Evolutionary conservation across 2,113 vertebrate species (phyloP), one percentile per base, ranked within the genome.

Genomic region (Nyctereutes procyonoides): DNA sequence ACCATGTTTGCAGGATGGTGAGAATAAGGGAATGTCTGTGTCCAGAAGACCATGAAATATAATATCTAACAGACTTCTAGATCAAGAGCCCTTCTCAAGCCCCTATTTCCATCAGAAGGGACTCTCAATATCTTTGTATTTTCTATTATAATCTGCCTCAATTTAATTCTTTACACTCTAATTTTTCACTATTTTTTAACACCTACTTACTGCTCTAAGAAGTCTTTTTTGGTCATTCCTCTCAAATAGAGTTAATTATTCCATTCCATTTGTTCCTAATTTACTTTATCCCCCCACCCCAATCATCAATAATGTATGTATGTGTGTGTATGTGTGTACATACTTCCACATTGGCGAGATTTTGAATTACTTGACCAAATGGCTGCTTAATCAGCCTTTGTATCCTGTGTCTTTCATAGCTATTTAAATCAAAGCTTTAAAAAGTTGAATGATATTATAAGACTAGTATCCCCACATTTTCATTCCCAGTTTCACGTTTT

Each of bases 81-180:
- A 3, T 51, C 5, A 26, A 35, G 3, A 51, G 5, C 3, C 8
- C 4, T 79, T 43, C 2, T 11, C 20, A 65, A 4, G 6, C 0
- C 5, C 16, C 19, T 1, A 58, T 65, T 88, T 90, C 7, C 4
- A 77, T 24, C 19, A 9, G 28, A 6, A 82, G 3, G 1, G 3
- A 48, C 14, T 38, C 35, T 48, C 1, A 38, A 2, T 26, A 71
- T 4, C 1, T 43, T 67, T 48, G 1, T 71, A 3, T 38, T 48
- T 77, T 22, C 8, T 8, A 7, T 0, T 53, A 0, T 38, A 80
- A 35, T 5, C 14, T 69, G 13, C 7, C 30, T 67, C 10, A 28
- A 11, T 30, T 84, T 69, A 91, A 35, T 67, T 51, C 14, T 73
- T 63, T 20, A 51, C 28, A 56, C 1, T 51, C 10, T 8, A 56